A percentile compares a stretch with the other conserved stretches of the same genome.
Evolutionary conservation across 2,797 vertebrate species (phyloP).

Genomic region (Xenopus petersii): DNA sequence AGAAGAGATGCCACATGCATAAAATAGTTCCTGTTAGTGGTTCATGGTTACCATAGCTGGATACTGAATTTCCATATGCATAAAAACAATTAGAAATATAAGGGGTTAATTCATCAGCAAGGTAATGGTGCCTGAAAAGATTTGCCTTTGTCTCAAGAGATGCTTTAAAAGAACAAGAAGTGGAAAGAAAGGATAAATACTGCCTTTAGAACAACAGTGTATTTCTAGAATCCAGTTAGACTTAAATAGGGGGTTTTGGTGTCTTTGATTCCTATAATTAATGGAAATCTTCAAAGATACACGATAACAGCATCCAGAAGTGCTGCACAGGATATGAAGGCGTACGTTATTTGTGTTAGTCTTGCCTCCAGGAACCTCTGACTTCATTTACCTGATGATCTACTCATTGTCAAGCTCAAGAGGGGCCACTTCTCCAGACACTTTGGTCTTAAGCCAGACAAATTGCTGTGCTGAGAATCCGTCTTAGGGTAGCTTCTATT

Average conservation of each 20-base stretch:
- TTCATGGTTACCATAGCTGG: too few species aligned
- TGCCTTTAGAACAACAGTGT: too few species aligned
- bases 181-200: too few species aligned
- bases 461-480: slow-evolving; percentile 53
- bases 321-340: slow-evolving; percentile 47
- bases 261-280: slow-evolving; percentile 41
- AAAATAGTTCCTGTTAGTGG: too few species aligned
- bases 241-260: not conserved
- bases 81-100: too few species aligned
- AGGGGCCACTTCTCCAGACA: slow-evolving; percentile 17
- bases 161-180: too few species aligned
- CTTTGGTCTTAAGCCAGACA: slow-evolving; percentile 54
- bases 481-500: slow-evolving; percentile 48
- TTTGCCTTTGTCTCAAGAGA: too few species aligned
- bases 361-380: slow-evolving; percentile 43
- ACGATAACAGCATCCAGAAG: slow-evolving; percentile 51
- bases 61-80: too few species aligned
- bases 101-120: too few species aligned
- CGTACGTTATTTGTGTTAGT: slow-evolving; percentile 36
- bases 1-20: too few species aligned
- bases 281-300: slow-evolving; percentile 51
- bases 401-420: slow-evolving; percentile 38
- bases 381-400: slow-evolving; percentile 51
- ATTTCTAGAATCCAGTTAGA: too few species aligned
- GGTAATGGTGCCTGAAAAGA: too few species aligned